Evolutionary conservation across 2,113 vertebrate genomes (phyloP), one percentile per base, ranked within the genome.

Genomic region (Mola mola): DNA sequence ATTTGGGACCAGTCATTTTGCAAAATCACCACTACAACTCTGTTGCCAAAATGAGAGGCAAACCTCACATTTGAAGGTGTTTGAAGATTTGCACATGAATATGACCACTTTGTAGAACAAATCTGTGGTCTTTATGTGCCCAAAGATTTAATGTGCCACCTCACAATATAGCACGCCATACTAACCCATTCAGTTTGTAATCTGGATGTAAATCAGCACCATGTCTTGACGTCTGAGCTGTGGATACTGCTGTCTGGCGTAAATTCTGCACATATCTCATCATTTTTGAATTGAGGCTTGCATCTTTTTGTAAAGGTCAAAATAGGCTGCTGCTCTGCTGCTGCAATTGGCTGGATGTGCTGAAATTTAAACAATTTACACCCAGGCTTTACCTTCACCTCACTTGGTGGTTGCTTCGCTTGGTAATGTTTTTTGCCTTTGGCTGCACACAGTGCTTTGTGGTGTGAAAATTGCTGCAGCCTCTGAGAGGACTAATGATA

Each of bases 1-100:
- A 72, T 82, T 72, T 75, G 67, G 55, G 53, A 73, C 57, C 58
- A 77, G 60, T 72, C 53, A 29, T 75, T 82, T 78, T 61, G 51
- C 44, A 56, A 63, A 66, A 60, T 65, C 43, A 37, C 28, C 36
- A 57, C 52, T 44, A 51, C 24, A 31, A 38, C 12, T 44, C 38
- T 59, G 60, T 10, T 36, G 42, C 58, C 43, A 59, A 33, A 37
- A 66, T 47, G 55, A 21, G 61, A 67, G 25, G 51, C 22, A 49
- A 48, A 41, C 42, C 47, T 57, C 36, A 22, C 24, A 8, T 29
- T 4, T 4, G 31, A 68, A 26, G 25, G 52, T 26, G 24, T 69
- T 51, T 1, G 12, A 22, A 31, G 11, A 51, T 34, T 10, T 63
- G 4, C n/a, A 11, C 31, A 41, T 15, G n/a, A 60, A 41, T 28